Percentiles rank a stretch among this genome's conserved stretches.
These are phyloP conservation scores for Ruditapes philippinarum DNA, from an alignment of 1,140 invertebrate species.

Conservation along the genomic window DNA sequence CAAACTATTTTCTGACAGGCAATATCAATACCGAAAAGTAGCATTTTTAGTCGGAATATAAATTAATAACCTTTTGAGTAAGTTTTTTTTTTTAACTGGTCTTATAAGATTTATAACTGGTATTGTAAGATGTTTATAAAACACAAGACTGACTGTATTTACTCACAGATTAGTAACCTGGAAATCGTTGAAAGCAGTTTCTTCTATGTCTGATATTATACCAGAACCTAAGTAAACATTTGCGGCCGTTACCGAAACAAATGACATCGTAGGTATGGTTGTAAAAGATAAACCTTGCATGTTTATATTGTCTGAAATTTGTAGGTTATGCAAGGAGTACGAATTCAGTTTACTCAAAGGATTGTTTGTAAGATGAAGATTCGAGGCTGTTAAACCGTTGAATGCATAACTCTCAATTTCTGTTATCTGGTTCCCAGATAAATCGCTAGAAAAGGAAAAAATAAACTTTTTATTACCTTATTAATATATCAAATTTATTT, in stretches of 20 bases:
- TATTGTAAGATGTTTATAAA: too few relatives aligned
- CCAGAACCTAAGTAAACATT: background rate
- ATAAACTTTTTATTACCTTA: too few relatives aligned
- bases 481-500: too few relatives aligned
- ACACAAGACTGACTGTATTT: too few relatives aligned
- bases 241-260: background rate
- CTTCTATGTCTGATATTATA: background rate
- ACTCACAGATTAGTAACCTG: background rate
- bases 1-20: too few relatives aligned
- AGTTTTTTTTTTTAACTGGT: too few relatives aligned
- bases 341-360: conserved; percentile 4
- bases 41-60: too few relatives aligned
- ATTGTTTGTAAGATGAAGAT: background rate
- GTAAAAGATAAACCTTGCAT: background rate
- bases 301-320: background rate
- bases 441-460: background rate
- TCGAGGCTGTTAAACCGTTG: background rate
- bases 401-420: conserved; percentile 13
- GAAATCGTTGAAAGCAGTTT: conserved; percentile 12
- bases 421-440: conserved; percentile 21
- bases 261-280: background rate
- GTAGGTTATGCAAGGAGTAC: conserved; percentile 5
- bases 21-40: too few relatives aligned
- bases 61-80: too few relatives aligned
- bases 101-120: too few relatives aligned